Evolutionary conservation across 2,888 invertebrate genomes (phyloP).

Genomic region (Athripsodes cinereus): DNA sequence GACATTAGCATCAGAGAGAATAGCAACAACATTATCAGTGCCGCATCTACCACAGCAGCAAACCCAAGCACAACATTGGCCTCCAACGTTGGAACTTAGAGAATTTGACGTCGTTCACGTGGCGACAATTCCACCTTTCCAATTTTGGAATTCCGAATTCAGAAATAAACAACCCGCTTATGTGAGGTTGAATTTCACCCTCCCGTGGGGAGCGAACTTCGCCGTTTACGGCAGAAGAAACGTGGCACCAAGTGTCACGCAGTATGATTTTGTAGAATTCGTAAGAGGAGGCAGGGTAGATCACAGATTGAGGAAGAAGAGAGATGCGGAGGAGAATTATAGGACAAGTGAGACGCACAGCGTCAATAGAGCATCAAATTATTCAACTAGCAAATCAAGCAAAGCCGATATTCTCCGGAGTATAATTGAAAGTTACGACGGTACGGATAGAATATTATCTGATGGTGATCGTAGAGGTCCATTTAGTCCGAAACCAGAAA

Average conservation of each 20-base stretch:
- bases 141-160: conserved; percentile 92
- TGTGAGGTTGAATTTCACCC: conserved; percentile 81
- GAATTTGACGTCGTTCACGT: conserved; percentile 80
- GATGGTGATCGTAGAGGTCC: conserved; percentile 42
- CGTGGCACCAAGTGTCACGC: conserved; percentile 92
- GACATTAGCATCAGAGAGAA: conserved; percentile 52
- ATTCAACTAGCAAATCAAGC: conserved; percentile 9
- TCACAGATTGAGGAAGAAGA: conserved; percentile 58
- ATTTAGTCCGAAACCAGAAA: conserved; percentile 34
- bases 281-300: conserved; percentile 81
- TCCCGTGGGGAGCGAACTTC: conserved; percentile 90
- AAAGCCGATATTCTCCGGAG: conserved; percentile 34
- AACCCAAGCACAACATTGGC: conserved; percentile 72
- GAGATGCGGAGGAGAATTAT: conserved; percentile 15
- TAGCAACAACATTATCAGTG: conserved; percentile 45
- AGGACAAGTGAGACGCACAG: conserved; percentile 20
- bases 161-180: conserved; percentile 86
- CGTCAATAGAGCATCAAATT: conserved; percentile 20
- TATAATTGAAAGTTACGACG: conserved; percentile 41
- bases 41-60: conserved; percentile 65
- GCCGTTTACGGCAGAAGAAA: conserved; percentile 94
- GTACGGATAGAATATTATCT: conserved; percentile 41
- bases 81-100: conserved; percentile 70
- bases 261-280: conserved; percentile 95
- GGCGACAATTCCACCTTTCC: conserved; percentile 81